These are phyloP conservation scores for Plectrocnemia conspersa DNA, from an alignment of 1,140 invertebrate species.

Conservation along the genomic window DNA sequence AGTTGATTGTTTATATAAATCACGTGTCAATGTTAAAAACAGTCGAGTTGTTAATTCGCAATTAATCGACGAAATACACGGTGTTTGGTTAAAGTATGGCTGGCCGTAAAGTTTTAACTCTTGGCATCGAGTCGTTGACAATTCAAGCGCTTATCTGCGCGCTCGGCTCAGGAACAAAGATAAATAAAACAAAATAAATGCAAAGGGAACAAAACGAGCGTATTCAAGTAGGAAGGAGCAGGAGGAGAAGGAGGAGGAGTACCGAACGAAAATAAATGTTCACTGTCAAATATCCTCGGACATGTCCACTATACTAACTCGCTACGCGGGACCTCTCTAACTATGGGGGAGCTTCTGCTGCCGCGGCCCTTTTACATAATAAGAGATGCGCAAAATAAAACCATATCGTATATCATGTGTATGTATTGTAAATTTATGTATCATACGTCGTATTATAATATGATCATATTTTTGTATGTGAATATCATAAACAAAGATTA, in stretches of 20 bases:
- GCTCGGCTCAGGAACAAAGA: slow-evolving; percentile 11
- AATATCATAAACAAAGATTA: too few species aligned
- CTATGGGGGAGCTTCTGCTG: too few species aligned
- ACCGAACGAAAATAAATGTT: slow-evolving; percentile 26
- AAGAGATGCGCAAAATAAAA: too few species aligned
- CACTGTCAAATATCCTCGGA: slow-evolving; percentile 23
- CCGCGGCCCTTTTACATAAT: slow-evolving; percentile 8
- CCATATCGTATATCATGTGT: too few species aligned
- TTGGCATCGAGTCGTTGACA: slow-evolving; percentile 11
- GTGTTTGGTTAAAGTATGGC: neutral
- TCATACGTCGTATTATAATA: too few species aligned
- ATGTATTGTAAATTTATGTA: too few species aligned
- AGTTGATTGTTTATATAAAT: too few species aligned
- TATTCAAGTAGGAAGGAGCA: neutral
- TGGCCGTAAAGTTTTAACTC: neutral
- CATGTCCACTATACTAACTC: slow-evolving; percentile 12
- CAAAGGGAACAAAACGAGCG: slow-evolving; percentile 7
- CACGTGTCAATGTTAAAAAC: too few species aligned
- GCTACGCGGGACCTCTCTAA: slow-evolving; percentile 10
- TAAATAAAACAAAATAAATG: slow-evolving; percentile 14
- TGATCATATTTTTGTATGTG: too few species aligned
- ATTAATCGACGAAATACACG: neutral
- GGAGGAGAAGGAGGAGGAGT: slow-evolving; percentile 2
- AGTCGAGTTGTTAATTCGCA: neutral
- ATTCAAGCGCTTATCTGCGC: slow-evolving; percentile 8